Base-by-base conservation (phyloP, 2,113 vertebrate species). In the Macroglossus sobrinus region DNA sequence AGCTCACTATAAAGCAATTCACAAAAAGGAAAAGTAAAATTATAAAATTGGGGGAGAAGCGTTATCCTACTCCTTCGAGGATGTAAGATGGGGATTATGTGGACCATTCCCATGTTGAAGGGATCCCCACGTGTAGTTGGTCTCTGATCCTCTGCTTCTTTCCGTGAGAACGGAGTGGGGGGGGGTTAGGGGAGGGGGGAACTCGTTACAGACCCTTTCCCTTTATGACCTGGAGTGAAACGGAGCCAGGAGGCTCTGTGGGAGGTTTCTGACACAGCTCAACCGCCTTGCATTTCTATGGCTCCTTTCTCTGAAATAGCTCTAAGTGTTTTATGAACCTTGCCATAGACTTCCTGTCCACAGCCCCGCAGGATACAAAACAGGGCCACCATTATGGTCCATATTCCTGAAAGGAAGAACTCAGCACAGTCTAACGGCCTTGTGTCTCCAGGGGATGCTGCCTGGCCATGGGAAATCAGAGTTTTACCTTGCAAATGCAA, bases 251-350 rank as follows among this genome's bases (percentile, higher is more conserved):
- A 33, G 79, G 28, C 57, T n/a, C 76, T 0, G 87, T 78, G 92
- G 94, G 91, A 71, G 96, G 90, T 64, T 43, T 79, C 89, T 57
- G 74, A 30, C 81, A 45, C 38, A 21, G 15, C 69, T 6, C 3
- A 10, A 33, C 13, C 0, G 33, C 90, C 92, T 87, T 63, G 22
- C 81, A 91, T 75, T 66, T 96, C 96, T 94, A 72, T 55, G 91
- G 96, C 15, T 53, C 89, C 94, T 95, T 97, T 95, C 96, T 94
- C 93, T 63, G 4, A 63, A 89, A 93, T 95, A 76, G 72, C 92
- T 45, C 84, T 18, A 18, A 79, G 84, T 93, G 96, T 92, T 97
- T 97, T 94, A 94, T 91, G 94, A 97, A 91, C 94, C 88, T 89
- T 94, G 68, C 72, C 94, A 61, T 21, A 50, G 92, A 85, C 94